Evolutionary conservation across 2,888 invertebrate species (phyloP), one percentile per base, ranked within the genome.

Genomic region (Andrena flavipes): DNA sequence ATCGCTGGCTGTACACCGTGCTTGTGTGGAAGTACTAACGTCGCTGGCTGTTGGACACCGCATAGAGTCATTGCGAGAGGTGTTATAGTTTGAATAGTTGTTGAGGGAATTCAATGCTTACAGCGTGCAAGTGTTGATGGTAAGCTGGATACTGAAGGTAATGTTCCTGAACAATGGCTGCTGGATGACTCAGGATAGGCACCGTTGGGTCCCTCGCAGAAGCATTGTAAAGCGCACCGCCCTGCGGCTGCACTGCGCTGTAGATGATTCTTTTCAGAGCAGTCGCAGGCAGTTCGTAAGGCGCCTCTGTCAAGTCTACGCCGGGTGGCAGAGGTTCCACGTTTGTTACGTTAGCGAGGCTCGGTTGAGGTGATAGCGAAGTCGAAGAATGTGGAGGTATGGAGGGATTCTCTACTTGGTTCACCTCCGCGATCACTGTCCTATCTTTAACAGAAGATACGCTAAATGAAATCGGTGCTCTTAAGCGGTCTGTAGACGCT

Each of bases 311-410:
- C 7, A 94, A 91, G 86, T 95, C 95, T 0, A 95, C 95, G 3
- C 95, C 95, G 7, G 95, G 95, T 20, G 95, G 95, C n/a, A 95
- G 89, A 16, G 95, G 95, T 88, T 95, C 95, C 35, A 77, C 87
- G 42, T 78, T 90, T 16, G 90, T 78, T 7, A 89, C 84, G 56
- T 79, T 91, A 1, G 88, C 85, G 10, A 92, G 88, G 8, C 85
- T 84, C 4, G 91, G 80, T 13, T 91, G 89, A 10, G 91, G 86
- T 4, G 91, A 87, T 0, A 89, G 84, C 26, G 91, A 86, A 26
- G 89, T 82, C 20, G 91, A 49, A 0, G 91, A 84, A 84, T 88
- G 88, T 7, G 70, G 62, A 29, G 76, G 29, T n/a, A 65, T 80
- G 33, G 88, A 73, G 16, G 79, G n/a, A 65, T 54, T 84, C 13